phyloP scores from a whole-genome alignment of 2,888 invertebrate species.

The Leucania comma region DNA sequence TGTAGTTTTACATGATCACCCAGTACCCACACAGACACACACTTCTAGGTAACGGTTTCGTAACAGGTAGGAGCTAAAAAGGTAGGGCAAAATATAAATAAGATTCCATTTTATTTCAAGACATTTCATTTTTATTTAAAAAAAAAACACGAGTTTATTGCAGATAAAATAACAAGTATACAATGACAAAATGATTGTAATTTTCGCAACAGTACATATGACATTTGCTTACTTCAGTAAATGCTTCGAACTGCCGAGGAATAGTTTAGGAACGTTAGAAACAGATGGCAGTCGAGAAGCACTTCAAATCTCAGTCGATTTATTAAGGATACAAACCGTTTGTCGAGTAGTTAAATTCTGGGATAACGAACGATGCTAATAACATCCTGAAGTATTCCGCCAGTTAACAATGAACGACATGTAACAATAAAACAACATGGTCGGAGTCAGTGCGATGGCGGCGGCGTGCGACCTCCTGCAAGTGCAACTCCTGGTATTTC shows the following conservation, averaged over 20 bases:
- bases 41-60: not conserved
- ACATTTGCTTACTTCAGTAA: not conserved
- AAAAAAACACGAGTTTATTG: not conserved
- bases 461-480: not conserved
- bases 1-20: not conserved
- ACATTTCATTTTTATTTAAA: too few species aligned
- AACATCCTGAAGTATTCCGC: slow-evolving; percentile 7
- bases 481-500: too few species aligned
- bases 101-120: too few species aligned
- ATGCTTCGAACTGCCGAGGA: not conserved
- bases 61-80: not conserved
- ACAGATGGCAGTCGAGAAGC: slow-evolving; percentile 6
- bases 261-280: slow-evolving; percentile 3
- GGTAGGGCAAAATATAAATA: not conserved
- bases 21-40: not conserved
- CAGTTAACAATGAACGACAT: slow-evolving; percentile 10
- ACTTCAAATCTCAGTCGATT: not conserved
- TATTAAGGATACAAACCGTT: not conserved
- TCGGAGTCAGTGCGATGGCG: slow-evolving; percentile 6
- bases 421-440: slow-evolving; percentile 26
- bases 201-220: not conserved
- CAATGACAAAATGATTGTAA: not conserved
- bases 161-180: not conserved
- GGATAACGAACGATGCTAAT: not conserved
- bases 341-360: not conserved